Conservation (phyloP, 2,797 vertebrate genomes). For the Alosa sapidissima region DNA sequence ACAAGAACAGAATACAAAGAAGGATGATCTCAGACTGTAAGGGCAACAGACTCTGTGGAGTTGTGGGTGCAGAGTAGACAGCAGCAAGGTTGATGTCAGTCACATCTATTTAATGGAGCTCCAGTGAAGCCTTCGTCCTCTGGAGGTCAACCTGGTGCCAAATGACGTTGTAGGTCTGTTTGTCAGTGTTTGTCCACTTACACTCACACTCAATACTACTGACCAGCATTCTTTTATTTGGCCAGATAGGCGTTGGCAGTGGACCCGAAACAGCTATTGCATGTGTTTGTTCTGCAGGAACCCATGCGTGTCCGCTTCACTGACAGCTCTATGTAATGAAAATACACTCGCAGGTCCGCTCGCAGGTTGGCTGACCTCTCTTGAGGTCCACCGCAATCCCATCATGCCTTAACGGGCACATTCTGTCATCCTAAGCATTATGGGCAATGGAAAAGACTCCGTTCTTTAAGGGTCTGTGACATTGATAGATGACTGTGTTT, state of each 20-base stretch:
- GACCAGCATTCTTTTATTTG: not conserved
- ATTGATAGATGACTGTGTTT: slow-evolving; percentile 37
- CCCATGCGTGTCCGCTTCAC: not conserved
- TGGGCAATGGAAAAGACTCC: slow-evolving; percentile 21
- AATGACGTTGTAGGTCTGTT: not conserved
- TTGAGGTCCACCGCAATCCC: not conserved
- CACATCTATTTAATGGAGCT: not conserved
- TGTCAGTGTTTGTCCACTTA: not conserved
- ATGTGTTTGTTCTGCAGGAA: not conserved
- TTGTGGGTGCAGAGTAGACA: not conserved
- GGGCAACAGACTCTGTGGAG: not conserved
- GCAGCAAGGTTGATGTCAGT: not conserved
- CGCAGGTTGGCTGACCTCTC: not conserved
- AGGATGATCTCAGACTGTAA: not conserved
- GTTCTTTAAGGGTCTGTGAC: slow-evolving; percentile 18
- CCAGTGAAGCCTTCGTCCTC: not conserved
- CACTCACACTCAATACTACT: not conserved
- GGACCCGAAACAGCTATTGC: not conserved
- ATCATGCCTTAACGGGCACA: not conserved
- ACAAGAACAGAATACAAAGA: not conserved
- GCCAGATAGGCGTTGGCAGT: not conserved
- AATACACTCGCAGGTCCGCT: not conserved
- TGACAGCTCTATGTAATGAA: not conserved
- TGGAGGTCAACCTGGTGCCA: not conserved
- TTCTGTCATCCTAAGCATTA: slow-evolving; percentile 25